Conservation (phyloP, 2,797 vertebrate genomes). For the Urosaurus nigricauda region DNA sequence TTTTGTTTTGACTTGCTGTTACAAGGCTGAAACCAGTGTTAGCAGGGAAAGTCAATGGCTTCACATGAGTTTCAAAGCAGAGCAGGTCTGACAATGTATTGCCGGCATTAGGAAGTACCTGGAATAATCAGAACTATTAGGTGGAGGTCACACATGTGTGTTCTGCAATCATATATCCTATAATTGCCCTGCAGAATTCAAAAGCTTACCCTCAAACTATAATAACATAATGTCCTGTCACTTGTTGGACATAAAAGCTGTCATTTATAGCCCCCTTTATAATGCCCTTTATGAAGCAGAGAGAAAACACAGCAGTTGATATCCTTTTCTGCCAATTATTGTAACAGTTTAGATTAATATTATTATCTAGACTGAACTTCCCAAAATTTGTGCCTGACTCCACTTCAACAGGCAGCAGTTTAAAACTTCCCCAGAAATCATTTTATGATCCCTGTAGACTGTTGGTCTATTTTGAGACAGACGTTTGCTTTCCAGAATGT, state of each 20-base stretch:
- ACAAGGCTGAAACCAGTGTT: neutral
- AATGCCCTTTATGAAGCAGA: neutral
- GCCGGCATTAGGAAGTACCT: neutral
- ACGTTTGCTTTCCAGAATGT: conserved; percentile 72
- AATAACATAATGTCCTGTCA: neutral
- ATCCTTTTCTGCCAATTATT: conserved; percentile 25
- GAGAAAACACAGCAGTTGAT: conserved; percentile 9
- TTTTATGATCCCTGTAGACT: conserved; percentile 50
- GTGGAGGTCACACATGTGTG: neutral
- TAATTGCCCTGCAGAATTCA: neutral
- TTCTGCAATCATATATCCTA: neutral
- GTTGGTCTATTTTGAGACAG: conserved; percentile 77
- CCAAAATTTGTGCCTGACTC: conserved; percentile 30
- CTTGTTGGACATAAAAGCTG: neutral
- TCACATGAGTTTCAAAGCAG: neutral
- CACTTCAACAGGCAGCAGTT: conserved; percentile 36
- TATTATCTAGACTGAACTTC: conserved; percentile 38
- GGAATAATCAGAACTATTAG: neutral
- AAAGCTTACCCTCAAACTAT: neutral
- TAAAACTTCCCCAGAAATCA: conserved; percentile 63
- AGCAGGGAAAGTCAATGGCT: neutral
- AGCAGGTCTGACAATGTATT: neutral
- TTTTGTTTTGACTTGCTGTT: neutral
- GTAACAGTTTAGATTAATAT: neutral
- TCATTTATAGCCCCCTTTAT: conserved; percentile 2